These are phyloP conservation scores for Macroteleia sp. DNA, from an alignment of 2,888 invertebrate species.

Conservation along the genomic window DNA sequence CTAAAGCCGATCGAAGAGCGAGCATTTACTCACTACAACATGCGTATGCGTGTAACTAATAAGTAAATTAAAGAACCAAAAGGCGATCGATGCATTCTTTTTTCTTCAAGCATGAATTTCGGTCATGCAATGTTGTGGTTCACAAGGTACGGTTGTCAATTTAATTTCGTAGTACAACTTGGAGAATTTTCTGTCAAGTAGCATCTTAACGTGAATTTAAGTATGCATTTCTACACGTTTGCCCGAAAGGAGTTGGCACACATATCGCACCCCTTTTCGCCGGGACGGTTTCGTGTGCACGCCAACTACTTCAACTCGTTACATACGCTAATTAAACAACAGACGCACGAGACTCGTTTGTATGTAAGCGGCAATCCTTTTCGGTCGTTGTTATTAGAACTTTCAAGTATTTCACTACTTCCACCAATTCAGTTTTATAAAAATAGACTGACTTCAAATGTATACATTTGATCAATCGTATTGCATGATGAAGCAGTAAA, in stretches of 20 bases:
- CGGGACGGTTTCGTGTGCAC: constrained; percentile 79
- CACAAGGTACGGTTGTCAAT: too few species aligned
- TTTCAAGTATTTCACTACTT: constrained; percentile 62
- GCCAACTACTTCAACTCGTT: constrained; percentile 83
- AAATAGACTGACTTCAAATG: too few species aligned
- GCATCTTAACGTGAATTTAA: constrained; percentile 9
- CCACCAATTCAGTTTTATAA: constrained; percentile 45
- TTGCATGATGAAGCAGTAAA: too few species aligned
- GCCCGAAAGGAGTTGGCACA: constrained; percentile 70
- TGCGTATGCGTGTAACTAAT: constrained; percentile 24
- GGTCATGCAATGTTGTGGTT: too few species aligned
- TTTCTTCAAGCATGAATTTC: too few species aligned
- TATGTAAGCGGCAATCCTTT: constrained; percentile 62
- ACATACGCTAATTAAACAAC: constrained; percentile 82
- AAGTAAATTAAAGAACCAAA: constrained; percentile 26
- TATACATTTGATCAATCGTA: too few species aligned
- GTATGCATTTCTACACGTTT: constrained; percentile 53
- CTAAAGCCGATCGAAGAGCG: constrained; percentile 38
- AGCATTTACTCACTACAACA: too few species aligned
- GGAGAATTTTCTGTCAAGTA: too few species aligned
- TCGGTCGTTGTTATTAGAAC: constrained; percentile 75
- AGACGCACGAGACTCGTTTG: constrained; percentile 80
- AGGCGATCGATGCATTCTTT: not conserved
- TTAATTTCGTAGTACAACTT: too few species aligned
- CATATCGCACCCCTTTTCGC: constrained; percentile 73